Evolutionary conservation across 1,140 invertebrate species (phyloP).

Genomic region (Delia radicum): DNA sequence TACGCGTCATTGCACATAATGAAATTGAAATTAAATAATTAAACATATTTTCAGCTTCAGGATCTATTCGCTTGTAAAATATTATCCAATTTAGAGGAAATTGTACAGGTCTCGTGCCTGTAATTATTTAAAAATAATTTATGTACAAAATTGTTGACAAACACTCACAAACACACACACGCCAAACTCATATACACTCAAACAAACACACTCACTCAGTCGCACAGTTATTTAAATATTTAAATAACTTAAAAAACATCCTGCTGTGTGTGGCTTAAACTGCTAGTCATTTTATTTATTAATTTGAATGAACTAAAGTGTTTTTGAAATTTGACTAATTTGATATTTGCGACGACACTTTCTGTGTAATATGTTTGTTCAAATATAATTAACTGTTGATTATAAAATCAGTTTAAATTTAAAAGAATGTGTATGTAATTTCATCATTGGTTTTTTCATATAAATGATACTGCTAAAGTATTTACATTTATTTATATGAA

Average conservation of each 20-base stretch:
- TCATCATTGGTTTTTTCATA: too few relatives aligned
- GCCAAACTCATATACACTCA: not conserved
- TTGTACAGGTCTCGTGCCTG: too few relatives aligned
- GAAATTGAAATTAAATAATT: conserved; percentile 56
- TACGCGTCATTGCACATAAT: conserved; percentile 55
- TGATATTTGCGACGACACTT: not conserved
- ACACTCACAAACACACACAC: not conserved
- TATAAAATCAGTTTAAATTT: not conserved
- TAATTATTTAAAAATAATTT: not conserved
- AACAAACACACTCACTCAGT: too few relatives aligned
- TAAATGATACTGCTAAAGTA: not conserved
- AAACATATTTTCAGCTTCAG: conserved; percentile 32
- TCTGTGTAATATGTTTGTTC: not conserved
- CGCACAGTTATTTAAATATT: not conserved
- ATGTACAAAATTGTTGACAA: not conserved
- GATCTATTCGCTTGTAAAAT: conserved; percentile 23
- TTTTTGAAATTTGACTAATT: not conserved
- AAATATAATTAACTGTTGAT: not conserved
- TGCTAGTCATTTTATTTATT: not conserved
- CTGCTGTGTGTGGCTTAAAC: not conserved
- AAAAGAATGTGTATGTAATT: too few relatives aligned
- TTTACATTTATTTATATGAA: not conserved
- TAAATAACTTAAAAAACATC: not conserved
- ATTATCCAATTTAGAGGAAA: not conserved
- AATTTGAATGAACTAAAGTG: not conserved